Evolutionary conservation across 2,113 vertebrate species (phyloP), one percentile per base, ranked within the genome.

Genomic region (Odocoileus virginianus): DNA sequence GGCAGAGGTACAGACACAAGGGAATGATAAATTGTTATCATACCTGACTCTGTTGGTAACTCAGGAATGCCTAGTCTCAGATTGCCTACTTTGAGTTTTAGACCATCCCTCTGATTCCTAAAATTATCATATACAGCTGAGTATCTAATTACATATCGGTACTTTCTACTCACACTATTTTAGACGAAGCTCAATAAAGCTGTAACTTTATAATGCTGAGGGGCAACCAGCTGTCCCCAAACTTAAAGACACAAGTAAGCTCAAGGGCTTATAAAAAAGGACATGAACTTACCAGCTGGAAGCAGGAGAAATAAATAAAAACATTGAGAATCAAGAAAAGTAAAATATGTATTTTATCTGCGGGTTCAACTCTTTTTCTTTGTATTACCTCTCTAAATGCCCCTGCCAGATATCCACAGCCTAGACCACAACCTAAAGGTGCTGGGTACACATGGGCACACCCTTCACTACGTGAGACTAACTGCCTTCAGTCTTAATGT

Each of bases 131-230:
- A 97, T 96, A 97, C 89, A 91, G 91, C 82, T 54, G 67, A 97
- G 82, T 95, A 95, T 96, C 94, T 89, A 94, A 94, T 97, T 96
- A 97, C 45, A 6, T 54, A 95, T 60, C 92, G 81, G 81, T 90
- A 94, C 61, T 95, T 89, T 96, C 95, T 84, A 94, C 83, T 97
- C 82, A 86, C 40, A 94, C 93, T 96, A 97, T 98, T 95, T 98
- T 81, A 97, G 93, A 98, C 85, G 87, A 91, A 92, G 89, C 89
- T 94, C 91, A 97, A 94, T 89, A 97, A 93, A 92, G 88, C 60
- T 97, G 96, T 97, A 95, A 97, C 94, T 98, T 94, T 97, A 97
- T 93, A 97, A 95, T 83, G 94, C 93, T 94, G 67, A 89, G 85
- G 96, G 83, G 71, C 76, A 94, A 95, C 96, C 95, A 98, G 94